These are phyloP conservation scores for Amiota mariae DNA, from an alignment of 2,888 invertebrate genomes.

Conservation along the genomic window DNA sequence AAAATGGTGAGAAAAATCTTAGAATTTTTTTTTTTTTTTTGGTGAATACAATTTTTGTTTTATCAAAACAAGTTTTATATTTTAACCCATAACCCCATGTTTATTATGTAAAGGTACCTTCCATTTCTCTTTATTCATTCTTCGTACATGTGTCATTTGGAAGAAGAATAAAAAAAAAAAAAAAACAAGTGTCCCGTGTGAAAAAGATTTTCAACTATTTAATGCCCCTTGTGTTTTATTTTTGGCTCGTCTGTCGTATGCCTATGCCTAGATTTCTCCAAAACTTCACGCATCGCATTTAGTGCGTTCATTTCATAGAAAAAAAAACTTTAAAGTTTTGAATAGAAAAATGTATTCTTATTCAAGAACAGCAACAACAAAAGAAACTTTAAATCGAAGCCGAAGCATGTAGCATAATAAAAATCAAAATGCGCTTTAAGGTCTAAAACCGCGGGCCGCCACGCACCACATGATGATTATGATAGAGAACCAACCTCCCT, in stretches of 20 bases:
- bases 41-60: no score
- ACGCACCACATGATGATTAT: neutral
- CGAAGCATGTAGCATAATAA: conserved; percentile 8
- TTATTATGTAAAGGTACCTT: no score
- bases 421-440: conserved; percentile 26
- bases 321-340: conserved; percentile 28
- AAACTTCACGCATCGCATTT: conserved; percentile 41
- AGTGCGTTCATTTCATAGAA: conserved; percentile 52
- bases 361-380: conserved; percentile 6
- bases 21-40: no score
- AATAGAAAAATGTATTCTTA: neutral
- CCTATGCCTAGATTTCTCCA: neutral
- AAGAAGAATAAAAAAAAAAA: no score
- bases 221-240: conserved; percentile 29
- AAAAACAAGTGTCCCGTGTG: conserved; percentile 22
- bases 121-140: no score
- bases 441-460: neutral
- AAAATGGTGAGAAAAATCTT: no score
- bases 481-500: no score
- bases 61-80: no score
- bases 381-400: neutral
- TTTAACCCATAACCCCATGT: no score
- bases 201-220: conserved; percentile 34
- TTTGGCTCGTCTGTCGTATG: neutral
- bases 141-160: no score